Evolutionary conservation across 2,113 vertebrate genomes (phyloP), one percentile per base, ranked within the genome.

Genomic region (Lota lota): DNA sequence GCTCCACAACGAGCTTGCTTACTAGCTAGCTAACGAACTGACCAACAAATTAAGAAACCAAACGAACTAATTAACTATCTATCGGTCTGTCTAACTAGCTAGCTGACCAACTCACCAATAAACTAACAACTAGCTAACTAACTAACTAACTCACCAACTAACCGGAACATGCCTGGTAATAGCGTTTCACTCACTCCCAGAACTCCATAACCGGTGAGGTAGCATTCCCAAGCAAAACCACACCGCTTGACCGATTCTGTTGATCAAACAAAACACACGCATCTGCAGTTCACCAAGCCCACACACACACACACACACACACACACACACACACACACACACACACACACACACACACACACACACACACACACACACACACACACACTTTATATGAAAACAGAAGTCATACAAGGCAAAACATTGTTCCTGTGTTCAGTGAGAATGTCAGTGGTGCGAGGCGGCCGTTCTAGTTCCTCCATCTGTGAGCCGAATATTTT

Each of bases 201-300:
- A 97, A 98, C 83, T 98, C 95, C 69, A 92, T 91, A 74, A 96
- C 88, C 0, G 95, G 89, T 0, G 95, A 97, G 0, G 94, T 94
- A 83, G 88, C 65, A 0, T 96, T 96, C 22, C 71, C 73, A 0
- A 78, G 78, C 0, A 84, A 62, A 33, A 68, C 64, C 77, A 63
- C 14, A 54, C 68, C 90, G 58, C 22, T 33, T 51, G 79, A 82
- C 50, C 75, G 68, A 66, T 90, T 88, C 69, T 68, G 87, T 81
- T 82, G 86, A 4, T 86, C 59, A 74, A 93, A 91, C 70, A 92
- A 84, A 79, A 93, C 74, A 72, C 96, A 98, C 1, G 87, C 73
- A 24, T 89, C 95, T 98, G 74, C 47, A 58, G 24, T 18, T 18
- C 15, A 16, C 10, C 50, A 1, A 2, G n/a, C n/a, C n/a, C n/a